Conservation (phyloP, 2,888 invertebrate species). For the Hypsopygia costalis region DNA sequence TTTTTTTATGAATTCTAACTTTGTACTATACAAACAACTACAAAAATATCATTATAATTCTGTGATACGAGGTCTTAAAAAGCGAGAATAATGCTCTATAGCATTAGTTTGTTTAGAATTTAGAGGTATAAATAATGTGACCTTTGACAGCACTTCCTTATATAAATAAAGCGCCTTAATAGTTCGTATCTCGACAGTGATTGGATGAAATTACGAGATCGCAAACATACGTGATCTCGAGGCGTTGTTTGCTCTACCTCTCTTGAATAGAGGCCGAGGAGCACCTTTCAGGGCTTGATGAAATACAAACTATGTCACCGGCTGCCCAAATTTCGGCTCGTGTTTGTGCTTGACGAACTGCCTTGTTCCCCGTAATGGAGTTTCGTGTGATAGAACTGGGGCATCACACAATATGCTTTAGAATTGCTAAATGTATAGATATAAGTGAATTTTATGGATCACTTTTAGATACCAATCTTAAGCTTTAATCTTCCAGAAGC, state of each 20-base stretch:
- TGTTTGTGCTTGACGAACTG: conserved; percentile 61
- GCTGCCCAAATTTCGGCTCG: conserved; percentile 58
- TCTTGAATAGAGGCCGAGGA: conserved; percentile 46
- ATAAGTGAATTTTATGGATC: no score
- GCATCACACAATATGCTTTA: background rate
- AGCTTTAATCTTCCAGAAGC: no score
- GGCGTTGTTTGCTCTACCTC: conserved; percentile 49
- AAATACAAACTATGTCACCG: conserved; percentile 74
- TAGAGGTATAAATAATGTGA: no score
- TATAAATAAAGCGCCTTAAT: conserved; percentile 8
- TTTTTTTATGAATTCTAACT: no score
- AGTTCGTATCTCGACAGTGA: conserved; percentile 43
- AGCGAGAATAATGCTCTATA: no score
- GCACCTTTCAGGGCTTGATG: conserved; percentile 65
- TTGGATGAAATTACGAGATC: conserved; percentile 58
- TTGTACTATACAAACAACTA: no score
- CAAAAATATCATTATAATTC: no score
- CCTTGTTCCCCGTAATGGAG: conserved; percentile 49
- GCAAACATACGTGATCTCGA: conserved; percentile 52
- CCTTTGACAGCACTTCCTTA: no score
- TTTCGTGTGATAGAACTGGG: conserved; percentile 30
- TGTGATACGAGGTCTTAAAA: no score
- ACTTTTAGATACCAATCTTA: no score
- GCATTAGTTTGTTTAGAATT: no score
- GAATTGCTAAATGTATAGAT: conserved; percentile 1